Percentiles rank a stretch among this genome's conserved stretches.
These are phyloP conservation scores for Malurus leucopterus DNA, from an alignment of 2,797 vertebrate species.

Conservation along the genomic window DNA sequence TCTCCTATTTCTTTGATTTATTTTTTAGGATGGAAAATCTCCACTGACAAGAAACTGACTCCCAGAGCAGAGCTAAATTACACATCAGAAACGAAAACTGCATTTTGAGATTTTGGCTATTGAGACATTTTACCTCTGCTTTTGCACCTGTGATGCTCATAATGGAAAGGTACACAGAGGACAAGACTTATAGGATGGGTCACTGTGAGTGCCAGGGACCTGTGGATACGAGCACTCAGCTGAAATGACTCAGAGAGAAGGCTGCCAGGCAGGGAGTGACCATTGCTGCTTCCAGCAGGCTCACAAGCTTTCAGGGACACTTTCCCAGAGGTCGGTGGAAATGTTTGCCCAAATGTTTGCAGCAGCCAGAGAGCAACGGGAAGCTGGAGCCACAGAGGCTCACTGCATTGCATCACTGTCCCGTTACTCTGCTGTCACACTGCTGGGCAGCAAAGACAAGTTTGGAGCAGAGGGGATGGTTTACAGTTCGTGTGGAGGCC, in stretches of 20 bases:
- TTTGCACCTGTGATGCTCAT: rapidly evolving
- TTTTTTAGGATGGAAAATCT: neutral
- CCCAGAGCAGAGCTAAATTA: neutral
- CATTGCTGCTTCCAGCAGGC: neutral
- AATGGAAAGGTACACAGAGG: neutral
- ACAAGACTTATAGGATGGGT: rapidly evolving
- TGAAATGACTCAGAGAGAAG: neutral
- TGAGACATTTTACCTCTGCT: neutral
- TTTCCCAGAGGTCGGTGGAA: rapidly evolving
- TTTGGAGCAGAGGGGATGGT: rapidly evolving
- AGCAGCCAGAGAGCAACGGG: neutral
- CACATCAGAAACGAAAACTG: neutral
- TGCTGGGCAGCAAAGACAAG: neutral
- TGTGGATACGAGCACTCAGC: neutral
- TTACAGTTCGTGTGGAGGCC: neutral
- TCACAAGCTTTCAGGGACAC: neutral
- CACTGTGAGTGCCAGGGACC: neutral
- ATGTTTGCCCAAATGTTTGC: neutral
- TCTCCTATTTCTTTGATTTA: neutral
- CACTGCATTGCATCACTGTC: rapidly evolving
- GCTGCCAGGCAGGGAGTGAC: neutral
- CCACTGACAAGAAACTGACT: neutral
- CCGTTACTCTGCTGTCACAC: too few species aligned
- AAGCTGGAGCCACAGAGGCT: neutral
- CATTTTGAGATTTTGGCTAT: neutral